Evolutionary conservation across 2,797 vertebrate genomes (phyloP).

Genomic region (Rousettus madagascariensis): DNA sequence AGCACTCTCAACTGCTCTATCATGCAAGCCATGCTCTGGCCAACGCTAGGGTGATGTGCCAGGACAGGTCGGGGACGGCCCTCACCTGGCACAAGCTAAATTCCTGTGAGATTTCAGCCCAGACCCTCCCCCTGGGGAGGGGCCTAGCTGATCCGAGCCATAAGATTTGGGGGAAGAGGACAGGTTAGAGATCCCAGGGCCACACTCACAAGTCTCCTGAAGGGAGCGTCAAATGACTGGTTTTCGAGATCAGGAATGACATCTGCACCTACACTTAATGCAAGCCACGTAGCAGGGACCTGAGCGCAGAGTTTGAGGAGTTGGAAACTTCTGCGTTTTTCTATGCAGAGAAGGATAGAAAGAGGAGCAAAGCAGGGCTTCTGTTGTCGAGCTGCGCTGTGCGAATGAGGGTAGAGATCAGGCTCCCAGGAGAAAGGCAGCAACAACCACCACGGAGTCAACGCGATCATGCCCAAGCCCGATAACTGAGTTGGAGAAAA

Average conservation of each 20-base stretch:
- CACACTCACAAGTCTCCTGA: background rate
- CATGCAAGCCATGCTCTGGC: background rate
- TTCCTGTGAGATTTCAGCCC: constrained; percentile 35
- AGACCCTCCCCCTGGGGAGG: background rate
- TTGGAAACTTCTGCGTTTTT: background rate
- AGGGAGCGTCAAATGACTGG: background rate
- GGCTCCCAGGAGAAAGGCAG: background rate
- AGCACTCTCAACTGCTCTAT: background rate
- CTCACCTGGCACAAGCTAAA: constrained; percentile 21
- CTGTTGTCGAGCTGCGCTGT: background rate
- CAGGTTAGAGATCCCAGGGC: background rate
- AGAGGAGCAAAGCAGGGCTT: background rate
- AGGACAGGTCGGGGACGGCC: background rate
- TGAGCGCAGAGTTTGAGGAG: background rate
- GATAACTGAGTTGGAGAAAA: background rate
- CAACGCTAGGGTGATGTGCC: constrained; percentile 12
- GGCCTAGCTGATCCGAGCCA: background rate
- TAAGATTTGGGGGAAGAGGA: background rate
- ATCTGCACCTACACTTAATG: background rate
- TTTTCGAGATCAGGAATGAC: background rate
- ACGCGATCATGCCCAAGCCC: background rate
- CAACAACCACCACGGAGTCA: background rate
- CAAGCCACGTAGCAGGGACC: background rate
- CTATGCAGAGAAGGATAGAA: background rate
- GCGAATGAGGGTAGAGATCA: background rate